Base-by-base conservation (phyloP, 2,113 vertebrate genomes). In the Tenrec ecaudatus region DNA sequence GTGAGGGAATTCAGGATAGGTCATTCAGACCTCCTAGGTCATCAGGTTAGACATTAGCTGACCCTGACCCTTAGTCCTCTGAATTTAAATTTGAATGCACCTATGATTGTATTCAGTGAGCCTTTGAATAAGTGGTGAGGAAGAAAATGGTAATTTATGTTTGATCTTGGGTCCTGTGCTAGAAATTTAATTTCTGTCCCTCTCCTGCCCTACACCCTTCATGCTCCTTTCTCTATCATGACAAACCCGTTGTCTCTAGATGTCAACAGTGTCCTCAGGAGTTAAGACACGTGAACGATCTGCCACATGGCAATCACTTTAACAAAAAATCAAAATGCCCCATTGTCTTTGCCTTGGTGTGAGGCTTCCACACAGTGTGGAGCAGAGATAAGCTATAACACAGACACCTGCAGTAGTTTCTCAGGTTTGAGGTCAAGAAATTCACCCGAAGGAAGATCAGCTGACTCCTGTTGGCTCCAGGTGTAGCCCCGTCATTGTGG, bases 221-320 rank as follows among this genome's bases (percentile, higher is more conserved):
- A 64, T 27, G 33, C 89, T 76, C 77, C 6, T 53, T 73, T 82
- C 19, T 62, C 58, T 33, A 71, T 73, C 6, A 9, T 57, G 64
- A n/a, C 33, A 2, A n/a, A 22, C 12, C n/a, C 36, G 36, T 58
- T 92, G 90, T 95, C 69, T 60, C 77, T 60, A 82, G 94, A 96
- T 96, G 96, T 95, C 93, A 93, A 75, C 38, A 1, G 85, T 96
- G 88, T 90, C 96, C 95, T 91, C 43, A n/a, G 96, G 94, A 89
- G 81, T 86, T 36, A 79, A 84, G 89, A 88, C 38, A 66, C 73
- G 82, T n/a, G 77, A 40, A 38, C 1, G 53, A 27, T 2, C 58
- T 64, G 93, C 93, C 94, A 96, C 96, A 96, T 96, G 96, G 95
- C 92, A 62, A 75, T 86, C 69, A 71, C 33, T 96, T 93, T 92